Conservation (phyloP, 2,797 vertebrate genomes). For the Ptychadena robeensis region DNA sequence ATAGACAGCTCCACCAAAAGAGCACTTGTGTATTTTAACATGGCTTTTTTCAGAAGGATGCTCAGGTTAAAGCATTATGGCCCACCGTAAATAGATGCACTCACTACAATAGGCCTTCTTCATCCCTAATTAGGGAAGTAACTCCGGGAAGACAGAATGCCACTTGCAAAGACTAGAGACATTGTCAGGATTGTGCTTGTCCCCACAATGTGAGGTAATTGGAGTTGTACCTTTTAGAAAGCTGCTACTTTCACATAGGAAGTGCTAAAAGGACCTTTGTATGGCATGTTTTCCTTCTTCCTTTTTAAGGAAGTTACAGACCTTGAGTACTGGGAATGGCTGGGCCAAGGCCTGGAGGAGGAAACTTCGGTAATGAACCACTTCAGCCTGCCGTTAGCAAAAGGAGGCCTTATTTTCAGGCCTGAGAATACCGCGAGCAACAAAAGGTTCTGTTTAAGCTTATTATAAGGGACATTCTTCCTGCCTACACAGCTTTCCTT, state of each 20-base stretch:
- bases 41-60: constrained; percentile 86
- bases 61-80: constrained; percentile 86
- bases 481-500: constrained; percentile 92
- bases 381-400: constrained; percentile 96
- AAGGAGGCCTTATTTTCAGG: constrained; percentile 95
- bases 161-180: constrained; percentile 79
- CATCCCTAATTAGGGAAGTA: constrained; percentile 98
- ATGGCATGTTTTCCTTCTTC: constrained; percentile 98
- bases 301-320: constrained; percentile 93
- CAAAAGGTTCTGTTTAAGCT: constrained; percentile 99
- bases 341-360: constrained; percentile 90
- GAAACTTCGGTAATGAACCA: constrained; percentile 98
- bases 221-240: constrained; percentile 98
- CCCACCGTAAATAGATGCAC: constrained; percentile 90
- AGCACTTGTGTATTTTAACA: constrained; percentile 91
- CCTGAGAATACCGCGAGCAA: constrained; percentile 94
- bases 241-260: constrained; percentile 99
- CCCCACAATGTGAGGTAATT: constrained; percentile 97
- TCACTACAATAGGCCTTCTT: constrained; percentile 90
- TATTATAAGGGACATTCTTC: constrained; percentile 98
- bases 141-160: constrained; percentile 89
- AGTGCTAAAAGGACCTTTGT: constrained; percentile 99
- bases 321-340: constrained; percentile 94
- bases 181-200: constrained; percentile 84
- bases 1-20: constrained; percentile 82